Conservation (phyloP, 1,140 invertebrate genomes). For the Solenopsis invicta region DNA sequence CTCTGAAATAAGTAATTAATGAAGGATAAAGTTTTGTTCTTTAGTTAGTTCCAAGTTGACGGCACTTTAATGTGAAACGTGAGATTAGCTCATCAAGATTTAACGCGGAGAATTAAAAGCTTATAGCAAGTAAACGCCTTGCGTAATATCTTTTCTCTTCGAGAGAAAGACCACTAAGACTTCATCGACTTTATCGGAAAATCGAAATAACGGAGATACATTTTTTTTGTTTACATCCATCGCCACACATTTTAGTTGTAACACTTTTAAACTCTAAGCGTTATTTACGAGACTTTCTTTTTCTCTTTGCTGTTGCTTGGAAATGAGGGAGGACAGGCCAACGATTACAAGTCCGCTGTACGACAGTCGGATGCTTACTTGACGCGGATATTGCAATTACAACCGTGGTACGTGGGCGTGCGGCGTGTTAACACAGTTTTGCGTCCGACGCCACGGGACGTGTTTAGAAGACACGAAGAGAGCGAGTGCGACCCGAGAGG, state of each 20-base stretch:
- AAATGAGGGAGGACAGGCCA: constrained; percentile 2
- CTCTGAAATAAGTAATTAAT: constrained; percentile 29
- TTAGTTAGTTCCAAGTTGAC: constrained; percentile 22
- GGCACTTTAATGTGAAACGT: constrained; percentile 3
- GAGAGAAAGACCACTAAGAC: background rate
- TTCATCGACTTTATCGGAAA: background rate
- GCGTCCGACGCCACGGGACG: background rate
- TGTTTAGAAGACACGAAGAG: constrained; percentile 65
- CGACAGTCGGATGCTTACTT: constrained; percentile 32
- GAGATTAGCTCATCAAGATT: constrained; percentile 34
- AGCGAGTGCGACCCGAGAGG: constrained; percentile 57
- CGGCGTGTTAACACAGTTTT: constrained; percentile 8
- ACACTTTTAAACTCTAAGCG: background rate
- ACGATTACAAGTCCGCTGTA: constrained; percentile 24
- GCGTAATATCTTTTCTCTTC: background rate
- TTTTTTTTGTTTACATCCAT: background rate
- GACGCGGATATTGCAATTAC: constrained; percentile 38
- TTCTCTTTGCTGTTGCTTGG: background rate
- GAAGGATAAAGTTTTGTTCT: constrained; percentile 16
- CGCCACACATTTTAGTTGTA: background rate
- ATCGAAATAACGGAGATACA: constrained; percentile 7
- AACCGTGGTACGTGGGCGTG: constrained; percentile 9
- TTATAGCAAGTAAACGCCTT: constrained; percentile 5
- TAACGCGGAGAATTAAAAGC: constrained; percentile 24
- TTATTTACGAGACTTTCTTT: background rate